Percentiles rank a stretch among this genome's conserved stretches.
Conservation (phyloP, 92 coral and sea anemone species). For the Ricordea florida region DNA sequence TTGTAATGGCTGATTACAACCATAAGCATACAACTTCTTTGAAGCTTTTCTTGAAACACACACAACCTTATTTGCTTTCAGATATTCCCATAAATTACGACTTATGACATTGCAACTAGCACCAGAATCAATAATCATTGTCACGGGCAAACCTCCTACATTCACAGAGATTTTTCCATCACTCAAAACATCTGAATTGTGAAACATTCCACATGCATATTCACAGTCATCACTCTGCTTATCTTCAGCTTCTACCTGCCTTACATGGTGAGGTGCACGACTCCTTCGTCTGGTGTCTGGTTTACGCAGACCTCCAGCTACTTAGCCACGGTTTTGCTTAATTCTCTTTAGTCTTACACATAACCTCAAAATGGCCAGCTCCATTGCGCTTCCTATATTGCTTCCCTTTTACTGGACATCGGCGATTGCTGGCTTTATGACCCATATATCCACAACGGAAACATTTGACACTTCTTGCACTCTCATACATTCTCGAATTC, state of each 20-base stretch:
- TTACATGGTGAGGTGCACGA: neutral
- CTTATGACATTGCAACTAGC: slow-evolving; percentile 63
- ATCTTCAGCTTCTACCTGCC: neutral
- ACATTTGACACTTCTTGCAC: no score
- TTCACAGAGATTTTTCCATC: slow-evolving; percentile 4
- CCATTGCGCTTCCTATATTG: no score
- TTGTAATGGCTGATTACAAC: slow-evolving; percentile 16
- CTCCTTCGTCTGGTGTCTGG: neutral
- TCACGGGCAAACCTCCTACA: slow-evolving; percentile 36
- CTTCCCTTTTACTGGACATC: no score
- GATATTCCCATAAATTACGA: slow-evolving; percentile 20
- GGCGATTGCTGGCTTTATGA: no score
- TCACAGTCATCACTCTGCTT: neutral
- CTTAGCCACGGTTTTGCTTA: neutral
- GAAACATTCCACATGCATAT: slow-evolving; percentile 47
- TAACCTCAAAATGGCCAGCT: slow-evolving; percentile 2
- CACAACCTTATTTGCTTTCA: slow-evolving; percentile 28
- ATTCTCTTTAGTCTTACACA: slow-evolving; percentile 17
- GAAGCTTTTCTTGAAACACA: slow-evolving; percentile 1
- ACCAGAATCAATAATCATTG: slow-evolving; percentile 60
- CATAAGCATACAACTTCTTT: slow-evolving; percentile 18
- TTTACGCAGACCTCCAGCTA: neutral
- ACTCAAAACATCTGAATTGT: neutral
- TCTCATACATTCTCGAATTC: no score
- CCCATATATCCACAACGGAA: no score